phyloP scores from a whole-genome alignment of 1,140 invertebrate species.

The Drusus annulatus region DNA sequence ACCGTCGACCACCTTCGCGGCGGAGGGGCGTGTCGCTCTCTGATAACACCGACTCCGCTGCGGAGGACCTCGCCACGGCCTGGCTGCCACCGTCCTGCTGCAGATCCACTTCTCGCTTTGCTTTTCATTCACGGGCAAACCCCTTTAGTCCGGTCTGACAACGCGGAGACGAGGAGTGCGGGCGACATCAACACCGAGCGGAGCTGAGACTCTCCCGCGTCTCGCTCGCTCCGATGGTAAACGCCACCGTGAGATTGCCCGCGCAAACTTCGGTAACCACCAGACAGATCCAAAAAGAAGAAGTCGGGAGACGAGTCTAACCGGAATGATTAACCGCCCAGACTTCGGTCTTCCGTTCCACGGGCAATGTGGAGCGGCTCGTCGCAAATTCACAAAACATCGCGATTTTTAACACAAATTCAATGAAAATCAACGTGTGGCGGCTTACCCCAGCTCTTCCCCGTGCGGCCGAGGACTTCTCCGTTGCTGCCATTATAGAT shows the following conservation, averaged over 20 bases:
- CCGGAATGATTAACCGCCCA: slow-evolving; percentile 11
- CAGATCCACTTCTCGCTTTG: neutral
- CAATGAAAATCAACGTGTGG: neutral
- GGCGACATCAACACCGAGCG: slow-evolving; percentile 9
- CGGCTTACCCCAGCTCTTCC: slow-evolving; percentile 82
- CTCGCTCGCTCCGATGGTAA: slow-evolving; percentile 32
- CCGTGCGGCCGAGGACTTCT: slow-evolving; percentile 81
- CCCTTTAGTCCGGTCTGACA: slow-evolving; percentile 33
- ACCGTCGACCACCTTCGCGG: slow-evolving; percentile 39
- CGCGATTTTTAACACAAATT: neutral
- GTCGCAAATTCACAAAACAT: neutral
- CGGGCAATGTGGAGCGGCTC: neutral
- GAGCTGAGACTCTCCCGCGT: slow-evolving; percentile 13
- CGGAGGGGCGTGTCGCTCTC: neutral
- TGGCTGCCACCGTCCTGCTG: neutral
- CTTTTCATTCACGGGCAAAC: slow-evolving; percentile 41
- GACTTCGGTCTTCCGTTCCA: neutral
- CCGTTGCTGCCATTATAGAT: slow-evolving; percentile 81
- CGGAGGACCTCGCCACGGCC: neutral
- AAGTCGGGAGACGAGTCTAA: slow-evolving; percentile 28
- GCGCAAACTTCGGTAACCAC: slow-evolving; percentile 36
- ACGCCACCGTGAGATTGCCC: neutral
- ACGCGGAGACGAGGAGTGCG: neutral
- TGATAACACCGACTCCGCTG: neutral
- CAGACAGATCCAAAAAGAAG: neutral